Percentiles rank a stretch among this genome's conserved stretches.
phyloP scores from a whole-genome alignment of 1,140 invertebrate species.

The Camponotus pennsylvanicus region DNA sequence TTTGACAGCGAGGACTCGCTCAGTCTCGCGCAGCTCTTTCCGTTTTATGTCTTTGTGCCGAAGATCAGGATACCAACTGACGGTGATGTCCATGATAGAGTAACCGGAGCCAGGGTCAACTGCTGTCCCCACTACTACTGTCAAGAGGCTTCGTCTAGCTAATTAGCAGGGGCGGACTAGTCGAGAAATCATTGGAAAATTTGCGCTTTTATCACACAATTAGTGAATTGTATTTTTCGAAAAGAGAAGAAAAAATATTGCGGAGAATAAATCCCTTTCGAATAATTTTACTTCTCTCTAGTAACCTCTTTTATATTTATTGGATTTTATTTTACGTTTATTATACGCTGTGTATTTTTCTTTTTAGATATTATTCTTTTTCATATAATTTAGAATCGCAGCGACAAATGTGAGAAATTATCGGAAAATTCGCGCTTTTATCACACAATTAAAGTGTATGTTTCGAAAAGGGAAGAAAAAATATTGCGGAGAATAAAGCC shows the following conservation, averaged over 20 bases:
- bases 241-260: not conserved
- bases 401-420: not conserved
- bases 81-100: constrained; percentile 40
- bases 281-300: not conserved
- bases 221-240: not conserved
- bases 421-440: not conserved
- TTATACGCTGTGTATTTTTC: not conserved
- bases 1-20: constrained; percentile 5
- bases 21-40: not conserved
- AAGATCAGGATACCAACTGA: constrained; percentile 66
- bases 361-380: no score
- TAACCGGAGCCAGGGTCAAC: constrained; percentile 74
- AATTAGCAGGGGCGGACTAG: constrained; percentile 38
- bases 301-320: not conserved
- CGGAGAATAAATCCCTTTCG: not conserved
- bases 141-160: constrained; percentile 4
- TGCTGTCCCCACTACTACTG: constrained; percentile 67
- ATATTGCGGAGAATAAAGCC: not conserved
- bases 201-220: not conserved
- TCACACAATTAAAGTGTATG: not conserved
- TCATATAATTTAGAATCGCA: no score
- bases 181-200: not conserved
- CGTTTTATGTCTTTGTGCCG: not conserved
- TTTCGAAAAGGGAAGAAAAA: not conserved
- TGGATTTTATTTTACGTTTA: not conserved